A percentile compares a stretch with the other conserved stretches of the same genome.
phyloP scores from a whole-genome alignment of 37 sponge, comb jelly and placozoan genomes.

The Halichondria panicea region DNA sequence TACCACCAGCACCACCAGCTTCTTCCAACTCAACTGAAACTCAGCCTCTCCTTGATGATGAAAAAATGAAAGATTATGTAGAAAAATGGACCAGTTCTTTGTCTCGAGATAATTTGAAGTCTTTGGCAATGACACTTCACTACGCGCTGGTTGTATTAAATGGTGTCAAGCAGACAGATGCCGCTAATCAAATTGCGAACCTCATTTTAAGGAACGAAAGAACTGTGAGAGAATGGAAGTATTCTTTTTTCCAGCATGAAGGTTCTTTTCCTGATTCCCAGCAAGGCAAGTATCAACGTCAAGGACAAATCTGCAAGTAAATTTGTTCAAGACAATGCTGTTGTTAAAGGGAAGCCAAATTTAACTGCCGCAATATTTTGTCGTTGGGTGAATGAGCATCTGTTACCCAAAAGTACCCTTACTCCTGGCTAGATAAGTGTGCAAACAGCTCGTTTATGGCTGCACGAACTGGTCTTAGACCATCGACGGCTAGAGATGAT shows the following conservation, averaged over 20 bases:
- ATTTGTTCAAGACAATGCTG: not conserved
- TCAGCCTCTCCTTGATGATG: too few species aligned
- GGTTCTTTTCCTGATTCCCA: conserved; percentile 6
- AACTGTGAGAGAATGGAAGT: conserved; percentile 23
- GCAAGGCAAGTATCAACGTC: not conserved
- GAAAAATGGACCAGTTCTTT: too few species aligned
- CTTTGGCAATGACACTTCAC: too few species aligned
- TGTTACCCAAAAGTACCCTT: not conserved
- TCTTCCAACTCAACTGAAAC: too few species aligned
- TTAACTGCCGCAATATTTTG: not conserved
- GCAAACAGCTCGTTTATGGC: conserved; percentile 5
- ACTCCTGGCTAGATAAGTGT: not conserved
- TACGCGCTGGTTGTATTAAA: too few species aligned
- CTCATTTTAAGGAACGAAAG: not conserved
- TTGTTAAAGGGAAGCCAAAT: not conserved
- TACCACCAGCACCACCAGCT: too few species aligned
- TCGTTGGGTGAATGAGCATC: not conserved
- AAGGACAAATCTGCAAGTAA: not conserved
- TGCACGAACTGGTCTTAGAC: conserved; percentile 16
- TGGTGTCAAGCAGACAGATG: too few species aligned
- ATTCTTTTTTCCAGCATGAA: not conserved
- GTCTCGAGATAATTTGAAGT: too few species aligned
- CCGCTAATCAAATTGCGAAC: too few species aligned
- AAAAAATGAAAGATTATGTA: too few species aligned
- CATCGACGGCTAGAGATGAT: conserved; percentile 2